Conservation (phyloP, 1,140 invertebrate species). For the Paraescarpia echinospica region DNA sequence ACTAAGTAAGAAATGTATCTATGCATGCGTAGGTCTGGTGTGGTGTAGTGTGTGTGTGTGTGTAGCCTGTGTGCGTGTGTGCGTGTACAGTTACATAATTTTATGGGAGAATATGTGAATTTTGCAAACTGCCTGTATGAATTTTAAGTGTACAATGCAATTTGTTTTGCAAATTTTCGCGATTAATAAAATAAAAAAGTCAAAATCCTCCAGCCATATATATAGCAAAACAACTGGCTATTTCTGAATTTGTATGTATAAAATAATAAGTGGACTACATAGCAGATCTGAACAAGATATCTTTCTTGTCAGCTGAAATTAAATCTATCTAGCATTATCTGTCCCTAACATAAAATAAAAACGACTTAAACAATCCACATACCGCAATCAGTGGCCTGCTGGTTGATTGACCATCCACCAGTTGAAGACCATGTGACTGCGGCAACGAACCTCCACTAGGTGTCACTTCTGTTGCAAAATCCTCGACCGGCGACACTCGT, state of each 20-base stretch:
- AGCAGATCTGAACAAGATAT: no score
- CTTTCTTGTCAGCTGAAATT: no score
- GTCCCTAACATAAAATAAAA: no score
- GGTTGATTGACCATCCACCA: constrained; percentile 23
- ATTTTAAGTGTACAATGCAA: background rate
- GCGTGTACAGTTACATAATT: no score
- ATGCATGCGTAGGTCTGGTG: no score
- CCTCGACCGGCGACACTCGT: constrained; percentile 37
- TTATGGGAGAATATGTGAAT: background rate
- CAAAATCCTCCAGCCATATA: background rate
- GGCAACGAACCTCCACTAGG: constrained; percentile 39
- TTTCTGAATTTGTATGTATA: background rate
- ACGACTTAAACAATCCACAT: background rate
- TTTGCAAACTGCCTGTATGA: background rate
- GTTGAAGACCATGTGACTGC: constrained; percentile 36
- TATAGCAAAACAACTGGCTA: background rate
- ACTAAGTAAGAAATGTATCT: no score
- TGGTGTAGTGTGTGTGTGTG: no score
- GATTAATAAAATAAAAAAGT: no score
- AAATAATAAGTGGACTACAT: no score
- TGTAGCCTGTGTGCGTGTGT: no score
- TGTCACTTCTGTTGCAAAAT: constrained; percentile 34
- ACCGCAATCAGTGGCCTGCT: background rate
- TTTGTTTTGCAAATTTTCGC: background rate
- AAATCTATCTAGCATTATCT: no score